Percentiles rank a stretch among this genome's conserved stretches.
Conservation (phyloP, 23 tunicate species). For the Oikopleura vanhoeffeni region DNA sequence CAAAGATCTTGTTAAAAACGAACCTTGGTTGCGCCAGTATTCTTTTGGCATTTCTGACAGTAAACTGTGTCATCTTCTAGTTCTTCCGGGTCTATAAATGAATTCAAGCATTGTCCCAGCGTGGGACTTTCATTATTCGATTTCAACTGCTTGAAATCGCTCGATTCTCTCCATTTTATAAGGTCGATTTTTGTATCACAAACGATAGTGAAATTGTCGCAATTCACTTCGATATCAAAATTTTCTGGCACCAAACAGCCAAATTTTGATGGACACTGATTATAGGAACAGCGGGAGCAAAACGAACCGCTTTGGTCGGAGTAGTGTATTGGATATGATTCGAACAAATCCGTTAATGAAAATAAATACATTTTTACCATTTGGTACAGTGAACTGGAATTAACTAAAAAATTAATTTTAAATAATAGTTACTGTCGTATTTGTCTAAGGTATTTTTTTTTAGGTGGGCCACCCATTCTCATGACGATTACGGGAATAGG, state of each 20-base stretch:
- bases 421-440: no score
- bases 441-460: no score
- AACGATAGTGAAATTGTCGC: neutral
- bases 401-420: neutral
- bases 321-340: neutral
- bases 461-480: no score
- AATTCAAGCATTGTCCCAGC: neutral
- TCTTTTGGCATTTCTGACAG: neutral
- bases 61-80: neutral
- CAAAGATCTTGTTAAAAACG: no score
- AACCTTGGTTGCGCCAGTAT: neutral
- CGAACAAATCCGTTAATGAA: neutral
- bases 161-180: neutral
- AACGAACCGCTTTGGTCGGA: neutral
- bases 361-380: neutral
- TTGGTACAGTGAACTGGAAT: neutral
- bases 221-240: neutral
- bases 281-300: neutral
- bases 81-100: neutral
- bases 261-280: no score
- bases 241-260: neutral
- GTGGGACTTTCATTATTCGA: neutral
- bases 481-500: no score
- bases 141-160: neutral
- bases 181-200: neutral